Evolutionary conservation across 1,140 invertebrate species (phyloP).

Genomic region (Vanessa tameamea): DNA sequence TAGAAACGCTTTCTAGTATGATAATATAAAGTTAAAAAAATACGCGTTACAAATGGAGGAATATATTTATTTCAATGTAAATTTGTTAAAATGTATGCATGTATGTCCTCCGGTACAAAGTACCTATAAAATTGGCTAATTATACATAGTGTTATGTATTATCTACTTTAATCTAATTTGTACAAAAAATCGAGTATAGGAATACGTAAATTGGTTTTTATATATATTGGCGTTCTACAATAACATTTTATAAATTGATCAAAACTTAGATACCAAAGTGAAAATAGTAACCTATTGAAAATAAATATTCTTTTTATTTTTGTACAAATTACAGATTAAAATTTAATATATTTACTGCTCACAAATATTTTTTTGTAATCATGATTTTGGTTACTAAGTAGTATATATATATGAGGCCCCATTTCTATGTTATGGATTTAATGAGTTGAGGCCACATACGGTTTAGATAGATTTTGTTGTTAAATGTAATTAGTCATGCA

Average conservation of each 20-base stretch:
- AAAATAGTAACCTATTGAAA: too few relatives aligned
- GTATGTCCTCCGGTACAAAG: conserved; percentile 9
- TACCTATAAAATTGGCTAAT: conserved; percentile 5
- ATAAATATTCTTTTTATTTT: neutral
- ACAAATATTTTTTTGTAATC: conserved; percentile 9
- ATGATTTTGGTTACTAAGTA: conserved; percentile 8
- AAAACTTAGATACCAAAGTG: too few relatives aligned
- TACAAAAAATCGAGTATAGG: neutral
- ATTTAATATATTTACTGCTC: neutral
- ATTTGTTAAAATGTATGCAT: neutral
- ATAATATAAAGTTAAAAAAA: neutral
- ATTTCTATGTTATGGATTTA: neutral
- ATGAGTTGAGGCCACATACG: conserved; percentile 29
- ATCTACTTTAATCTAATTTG: conserved; percentile 5
- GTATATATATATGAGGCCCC: conserved; percentile 3
- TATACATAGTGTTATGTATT: neutral
- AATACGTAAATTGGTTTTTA: neutral
- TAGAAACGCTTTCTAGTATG: neutral
- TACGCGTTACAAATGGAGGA: neutral
- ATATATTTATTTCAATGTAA: conserved; percentile 7
- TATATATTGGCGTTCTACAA: neutral
- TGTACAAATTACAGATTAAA: conserved; percentile 5
- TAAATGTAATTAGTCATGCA: conserved; percentile 70
- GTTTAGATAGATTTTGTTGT: conserved; percentile 74
- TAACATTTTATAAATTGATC: neutral